A percentile compares a stretch with the other conserved stretches of the same genome.
These are phyloP conservation scores for Ceyx melanurus DNA, from an alignment of 2,113 vertebrate species.

Conservation along the genomic window DNA sequence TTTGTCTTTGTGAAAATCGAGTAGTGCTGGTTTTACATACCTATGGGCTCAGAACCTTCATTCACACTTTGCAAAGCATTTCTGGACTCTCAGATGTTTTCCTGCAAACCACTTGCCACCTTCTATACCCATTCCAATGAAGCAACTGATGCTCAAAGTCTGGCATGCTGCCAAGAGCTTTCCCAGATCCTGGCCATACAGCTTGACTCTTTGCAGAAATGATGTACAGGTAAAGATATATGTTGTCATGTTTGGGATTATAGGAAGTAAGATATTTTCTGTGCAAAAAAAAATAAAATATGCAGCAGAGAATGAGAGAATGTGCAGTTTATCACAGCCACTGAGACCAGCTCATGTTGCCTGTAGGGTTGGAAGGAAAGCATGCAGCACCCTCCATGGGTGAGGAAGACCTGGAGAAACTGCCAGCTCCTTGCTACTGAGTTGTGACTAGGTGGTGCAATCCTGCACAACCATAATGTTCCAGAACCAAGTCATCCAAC, in stretches of 20 bases:
- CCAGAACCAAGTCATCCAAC: not conserved
- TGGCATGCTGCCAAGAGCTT: not conserved
- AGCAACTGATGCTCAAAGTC: not conserved
- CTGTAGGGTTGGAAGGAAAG: not conserved
- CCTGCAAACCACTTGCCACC: not conserved
- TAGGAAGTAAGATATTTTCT: not conserved
- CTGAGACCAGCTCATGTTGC: not conserved
- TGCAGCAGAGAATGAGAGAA: not conserved
- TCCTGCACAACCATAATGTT: conserved; percentile 21
- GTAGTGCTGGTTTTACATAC: not conserved
- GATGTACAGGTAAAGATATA: not conserved
- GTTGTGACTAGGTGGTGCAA: not conserved
- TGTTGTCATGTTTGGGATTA: not conserved
- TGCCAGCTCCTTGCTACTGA: not conserved
- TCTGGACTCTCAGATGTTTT: not conserved
- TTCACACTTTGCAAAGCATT: not conserved
- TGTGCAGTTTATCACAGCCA: not conserved
- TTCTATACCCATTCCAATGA: not conserved
- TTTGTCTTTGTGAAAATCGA: not conserved
- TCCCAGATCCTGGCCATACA: not conserved
- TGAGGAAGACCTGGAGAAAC: not conserved
- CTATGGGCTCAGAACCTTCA: not conserved
- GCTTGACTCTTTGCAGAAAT: not conserved
- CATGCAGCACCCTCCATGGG: not conserved
- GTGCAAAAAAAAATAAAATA: not conserved